Base-by-base conservation (phyloP, 2,797 vertebrate genomes). In the Phoeniculus purpureus region DNA sequence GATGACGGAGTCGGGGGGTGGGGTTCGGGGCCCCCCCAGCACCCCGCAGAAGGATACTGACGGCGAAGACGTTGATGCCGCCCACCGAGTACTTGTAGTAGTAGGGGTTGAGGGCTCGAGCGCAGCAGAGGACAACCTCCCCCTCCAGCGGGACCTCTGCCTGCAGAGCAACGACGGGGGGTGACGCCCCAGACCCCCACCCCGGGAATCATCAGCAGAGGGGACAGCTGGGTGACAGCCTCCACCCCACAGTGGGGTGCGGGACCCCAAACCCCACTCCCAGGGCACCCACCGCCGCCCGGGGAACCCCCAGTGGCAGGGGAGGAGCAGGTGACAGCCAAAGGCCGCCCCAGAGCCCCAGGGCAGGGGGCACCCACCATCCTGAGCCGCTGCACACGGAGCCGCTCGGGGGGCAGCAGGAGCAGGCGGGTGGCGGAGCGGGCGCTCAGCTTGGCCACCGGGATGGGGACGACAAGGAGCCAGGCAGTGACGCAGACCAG, bases 81-180 rank as follows among this genome's bases (percentile, higher is more conserved):
- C 98, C 98, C 29, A 98, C 98, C 0, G 98, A 94, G 31, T 98
- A 98, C 84, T 98, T 99, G 97, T 99, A 98, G 95, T 98, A 98
- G 95, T 98, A 99, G 91, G 98, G 97, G 94, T 98, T 99, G 37
- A 96, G 62, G 1, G 98, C 98, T 0, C 94, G 96, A 94, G 98
- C 97, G 92, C 98, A 98, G 96, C 98, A 98, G 60, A 98, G 96
- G 51, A 98, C 85, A 50, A 96, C 92, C 47, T 96, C 95, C 3
- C 26, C 97, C 86, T 97, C 95, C 96, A 73, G 91, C 17, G 94
- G 98, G 89, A 47, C 95, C 76, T 90, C 96, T 3, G 92, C 87
- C 98, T 98, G 79, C 77, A 22, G 78, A 3, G 12, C 32, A 32
- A 78, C n/a, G 10, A 3, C n/a, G n/a, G 3, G 13, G 29, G 7